Percentiles rank a stretch among this genome's conserved stretches.
Conservation (phyloP, 2,113 vertebrate species). For the Oreotrochilus melanogaster region DNA sequence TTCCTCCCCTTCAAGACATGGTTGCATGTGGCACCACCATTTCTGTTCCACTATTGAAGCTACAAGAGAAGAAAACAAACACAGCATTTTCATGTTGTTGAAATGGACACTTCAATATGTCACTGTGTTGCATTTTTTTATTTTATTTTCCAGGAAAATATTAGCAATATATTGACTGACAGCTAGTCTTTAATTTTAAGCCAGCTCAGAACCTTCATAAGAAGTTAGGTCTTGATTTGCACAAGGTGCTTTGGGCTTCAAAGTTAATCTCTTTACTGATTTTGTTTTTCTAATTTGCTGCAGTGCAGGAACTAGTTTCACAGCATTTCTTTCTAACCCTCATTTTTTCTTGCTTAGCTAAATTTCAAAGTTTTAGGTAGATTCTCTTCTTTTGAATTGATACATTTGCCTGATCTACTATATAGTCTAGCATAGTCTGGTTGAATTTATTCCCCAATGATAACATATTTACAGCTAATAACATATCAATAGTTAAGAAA, state of each 20-base stretch:
- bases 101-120: background rate
- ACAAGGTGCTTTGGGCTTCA: background rate
- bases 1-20: slow-evolving; percentile 97
- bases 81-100: background rate
- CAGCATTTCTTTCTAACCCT: background rate
- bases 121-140: background rate
- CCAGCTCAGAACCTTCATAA: background rate
- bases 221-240: background rate
- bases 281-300: background rate
- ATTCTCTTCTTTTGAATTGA: background rate
- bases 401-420: background rate
- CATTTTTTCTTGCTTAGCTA: background rate
- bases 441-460: background rate
- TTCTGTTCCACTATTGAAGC: slow-evolving; percentile 98
- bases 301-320: background rate
- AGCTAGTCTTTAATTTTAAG: background rate
- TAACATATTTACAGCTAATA: slow-evolving; percentile 6
- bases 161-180: background rate
- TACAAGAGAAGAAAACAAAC: slow-evolving; percentile 56
- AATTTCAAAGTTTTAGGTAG: slow-evolving; percentile 2
- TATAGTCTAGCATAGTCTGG: background rate
- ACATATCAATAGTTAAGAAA: background rate
- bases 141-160: background rate
- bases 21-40: slow-evolving; percentile 99
- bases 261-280: background rate